phyloP scores from a whole-genome alignment of 2,888 invertebrate species.

The Erynnis tages region DNA sequence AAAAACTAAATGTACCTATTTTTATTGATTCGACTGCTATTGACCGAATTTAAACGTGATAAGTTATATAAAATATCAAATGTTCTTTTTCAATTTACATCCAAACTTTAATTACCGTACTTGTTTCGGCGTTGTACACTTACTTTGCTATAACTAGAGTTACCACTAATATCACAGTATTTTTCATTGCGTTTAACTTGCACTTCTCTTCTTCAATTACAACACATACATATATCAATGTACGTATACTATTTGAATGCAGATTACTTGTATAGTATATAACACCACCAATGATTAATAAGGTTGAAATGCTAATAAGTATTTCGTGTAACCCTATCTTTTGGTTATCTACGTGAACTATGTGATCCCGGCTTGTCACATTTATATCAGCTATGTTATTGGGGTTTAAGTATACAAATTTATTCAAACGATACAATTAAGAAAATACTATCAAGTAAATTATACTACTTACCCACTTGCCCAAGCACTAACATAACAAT shows the following conservation, averaged over 20 bases:
- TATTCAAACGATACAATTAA: constrained; percentile 7
- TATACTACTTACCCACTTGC: too few relatives aligned
- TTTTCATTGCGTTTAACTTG: background rate
- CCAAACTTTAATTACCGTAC: background rate
- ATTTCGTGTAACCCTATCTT: constrained; percentile 16
- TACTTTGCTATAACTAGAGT: constrained; percentile 10
- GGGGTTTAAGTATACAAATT: constrained; percentile 23
- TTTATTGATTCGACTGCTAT: too few relatives aligned
- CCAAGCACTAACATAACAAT: too few relatives aligned
- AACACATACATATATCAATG: background rate
- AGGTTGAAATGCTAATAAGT: constrained; percentile 1
- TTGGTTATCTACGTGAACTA: constrained; percentile 57
- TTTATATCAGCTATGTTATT: constrained; percentile 37
- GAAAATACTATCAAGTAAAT: too few relatives aligned
- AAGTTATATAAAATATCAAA: background rate
- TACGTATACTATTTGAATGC: background rate
- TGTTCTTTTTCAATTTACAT: too few relatives aligned
- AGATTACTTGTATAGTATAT: background rate
- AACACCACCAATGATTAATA: background rate
- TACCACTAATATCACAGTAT: constrained; percentile 17
- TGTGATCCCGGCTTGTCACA: constrained; percentile 47
- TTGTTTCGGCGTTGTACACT: background rate
- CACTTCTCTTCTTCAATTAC: background rate
- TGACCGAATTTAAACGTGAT: too few relatives aligned
- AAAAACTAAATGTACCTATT: too few relatives aligned